phyloP scores from a whole-genome alignment of 35 echinoderm and acorn worm genomes.

The Stichopus chloronotus region DNA sequence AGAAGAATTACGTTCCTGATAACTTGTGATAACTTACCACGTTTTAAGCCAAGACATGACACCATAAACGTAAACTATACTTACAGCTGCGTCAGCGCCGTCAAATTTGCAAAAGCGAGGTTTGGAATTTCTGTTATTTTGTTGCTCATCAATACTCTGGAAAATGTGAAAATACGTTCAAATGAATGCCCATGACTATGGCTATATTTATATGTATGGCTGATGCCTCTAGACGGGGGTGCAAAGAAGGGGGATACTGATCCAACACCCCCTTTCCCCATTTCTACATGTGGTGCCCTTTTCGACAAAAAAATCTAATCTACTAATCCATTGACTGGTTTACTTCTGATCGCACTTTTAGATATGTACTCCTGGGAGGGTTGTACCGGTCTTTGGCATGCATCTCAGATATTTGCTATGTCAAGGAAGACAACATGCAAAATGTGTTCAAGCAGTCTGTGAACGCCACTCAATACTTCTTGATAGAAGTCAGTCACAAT shows the following conservation, averaged over 20 bases:
- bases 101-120: not conserved
- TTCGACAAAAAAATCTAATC: not conserved
- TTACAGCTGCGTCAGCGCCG: not conserved
- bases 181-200: not conserved
- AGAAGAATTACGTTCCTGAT: not conserved
- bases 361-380: no score
- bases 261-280: not conserved
- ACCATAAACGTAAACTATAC: not conserved
- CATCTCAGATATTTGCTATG: no score
- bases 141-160: not conserved
- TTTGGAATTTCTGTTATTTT: not conserved
- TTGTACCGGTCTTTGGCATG: no score
- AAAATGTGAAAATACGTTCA: not conserved
- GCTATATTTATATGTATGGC: no score
- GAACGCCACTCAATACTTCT: no score
- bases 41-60: not conserved
- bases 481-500: no score
- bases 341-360: no score
- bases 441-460: no score
- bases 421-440: no score
- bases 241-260: not conserved
- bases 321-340: no score
- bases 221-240: no score
- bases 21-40: not conserved
- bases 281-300: not conserved